These are phyloP conservation scores for Notiomystis cincta DNA, from an alignment of 2,113 vertebrate species.

Conservation along the genomic window DNA sequence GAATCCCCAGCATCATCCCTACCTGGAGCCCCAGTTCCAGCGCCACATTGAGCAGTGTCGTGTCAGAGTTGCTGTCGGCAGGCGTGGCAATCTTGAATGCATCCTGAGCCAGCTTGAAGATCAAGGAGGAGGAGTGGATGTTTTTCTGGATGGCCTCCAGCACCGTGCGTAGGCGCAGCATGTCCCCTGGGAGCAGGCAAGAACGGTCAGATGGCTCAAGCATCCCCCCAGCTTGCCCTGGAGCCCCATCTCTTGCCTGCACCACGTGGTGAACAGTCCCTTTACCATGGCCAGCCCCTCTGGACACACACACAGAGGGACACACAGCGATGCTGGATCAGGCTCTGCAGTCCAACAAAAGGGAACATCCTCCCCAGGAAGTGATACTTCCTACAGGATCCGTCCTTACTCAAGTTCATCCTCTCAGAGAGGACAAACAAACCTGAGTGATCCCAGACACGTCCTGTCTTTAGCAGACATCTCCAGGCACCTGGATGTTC, in stretches of 20 bases:
- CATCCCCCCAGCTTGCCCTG: not conserved
- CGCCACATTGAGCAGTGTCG: constrained; percentile 93
- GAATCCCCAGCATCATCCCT: not conserved
- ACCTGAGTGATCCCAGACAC: not conserved
- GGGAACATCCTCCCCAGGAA: not conserved
- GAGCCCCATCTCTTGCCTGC: not conserved
- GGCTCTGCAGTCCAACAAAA: not conserved
- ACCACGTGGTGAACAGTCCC: not conserved
- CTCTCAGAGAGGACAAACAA: not conserved
- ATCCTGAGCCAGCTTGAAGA: constrained; percentile 98
- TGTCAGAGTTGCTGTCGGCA: constrained; percentile 88
- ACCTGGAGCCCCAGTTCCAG: constrained; percentile 97
- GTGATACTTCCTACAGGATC: not conserved
- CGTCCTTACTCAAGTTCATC: not conserved
- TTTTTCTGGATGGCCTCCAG: constrained; percentile 98
- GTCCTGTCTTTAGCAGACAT: not conserved
- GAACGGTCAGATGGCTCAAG: not conserved
- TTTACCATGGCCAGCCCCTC: not conserved
- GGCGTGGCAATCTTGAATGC: constrained; percentile 98
- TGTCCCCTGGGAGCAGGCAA: constrained; percentile 81
- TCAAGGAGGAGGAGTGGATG: constrained; percentile 97
- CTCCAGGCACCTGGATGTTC: not conserved
- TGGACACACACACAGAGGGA: not conserved
- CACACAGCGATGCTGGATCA: not conserved
- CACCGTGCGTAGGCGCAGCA: constrained; percentile 90